Percentiles rank a stretch among this genome's conserved stretches.
Evolutionary conservation across 2,797 vertebrate genomes (phyloP).

Genomic region (Catamblyrhynchus diadema): DNA sequence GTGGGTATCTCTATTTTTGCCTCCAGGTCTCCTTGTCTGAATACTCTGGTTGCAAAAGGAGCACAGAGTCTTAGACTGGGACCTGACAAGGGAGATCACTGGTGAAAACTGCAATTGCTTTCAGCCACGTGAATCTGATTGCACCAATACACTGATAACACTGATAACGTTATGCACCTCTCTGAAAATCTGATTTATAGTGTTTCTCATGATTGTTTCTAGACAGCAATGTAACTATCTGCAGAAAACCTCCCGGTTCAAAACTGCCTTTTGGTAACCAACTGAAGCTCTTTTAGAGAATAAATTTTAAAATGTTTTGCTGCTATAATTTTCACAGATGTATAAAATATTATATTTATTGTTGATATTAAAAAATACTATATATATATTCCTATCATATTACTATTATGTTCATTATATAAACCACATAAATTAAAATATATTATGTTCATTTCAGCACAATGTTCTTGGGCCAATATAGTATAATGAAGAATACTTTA

Average conservation of each 20-base stretch:
- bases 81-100: neutral
- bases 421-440: neutral
- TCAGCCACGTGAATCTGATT: neutral
- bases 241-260: neutral
- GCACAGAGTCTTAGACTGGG: neutral
- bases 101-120: neutral
- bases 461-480: neutral
- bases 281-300: neutral
- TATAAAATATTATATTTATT: neutral
- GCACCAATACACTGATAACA: neutral
- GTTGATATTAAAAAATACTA: neutral
- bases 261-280: neutral
- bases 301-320: neutral
- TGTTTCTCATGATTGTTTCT: neutral
- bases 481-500: neutral
- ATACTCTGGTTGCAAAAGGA: neutral
- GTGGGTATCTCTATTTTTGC: neutral
- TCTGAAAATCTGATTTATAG: neutral
- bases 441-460: neutral
- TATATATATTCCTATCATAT: neutral
- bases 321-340: neutral
- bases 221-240: neutral
- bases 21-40: neutral
- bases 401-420: neutral
- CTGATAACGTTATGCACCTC: neutral